Percentiles rank a stretch among this genome's conserved stretches.
phyloP scores from a whole-genome alignment of 2,888 invertebrate species.

The Trichopoda pennipes region DNA sequence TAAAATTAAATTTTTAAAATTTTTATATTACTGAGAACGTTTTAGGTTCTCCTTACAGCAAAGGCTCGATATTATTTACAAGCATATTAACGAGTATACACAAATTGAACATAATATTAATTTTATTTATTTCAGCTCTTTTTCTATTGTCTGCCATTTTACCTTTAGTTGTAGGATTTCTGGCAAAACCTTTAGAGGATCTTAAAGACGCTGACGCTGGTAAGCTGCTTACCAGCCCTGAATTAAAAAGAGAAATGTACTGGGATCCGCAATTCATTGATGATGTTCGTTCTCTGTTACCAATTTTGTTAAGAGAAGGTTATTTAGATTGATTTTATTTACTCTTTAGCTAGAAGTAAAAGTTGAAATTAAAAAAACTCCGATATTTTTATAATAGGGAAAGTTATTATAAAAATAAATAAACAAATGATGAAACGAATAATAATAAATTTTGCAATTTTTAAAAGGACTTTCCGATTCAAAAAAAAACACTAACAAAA shows the following conservation, averaged over 20 bases:
- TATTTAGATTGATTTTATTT: constrained; percentile 50
- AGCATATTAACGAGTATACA: neutral
- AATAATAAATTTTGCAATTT: no score
- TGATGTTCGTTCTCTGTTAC: constrained; percentile 32
- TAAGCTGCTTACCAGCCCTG: constrained; percentile 7
- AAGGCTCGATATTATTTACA: no score
- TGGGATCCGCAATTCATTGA: constrained; percentile 33
- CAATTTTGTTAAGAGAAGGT: constrained; percentile 39
- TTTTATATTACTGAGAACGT: no score
- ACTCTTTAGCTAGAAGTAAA: no score
- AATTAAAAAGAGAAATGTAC: constrained; percentile 13
- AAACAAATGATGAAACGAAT: no score
- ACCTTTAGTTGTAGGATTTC: constrained; percentile 24
- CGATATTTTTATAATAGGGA: no score
- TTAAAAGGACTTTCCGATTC: no score
- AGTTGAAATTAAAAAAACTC: no score
- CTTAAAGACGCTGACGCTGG: constrained; percentile 4
- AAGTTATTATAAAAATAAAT: no score
- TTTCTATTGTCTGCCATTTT: constrained; percentile 46
- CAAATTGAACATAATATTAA: neutral
- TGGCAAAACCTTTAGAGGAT: constrained; percentile 16
- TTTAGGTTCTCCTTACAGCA: no score
- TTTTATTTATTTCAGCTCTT: constrained; percentile 35
- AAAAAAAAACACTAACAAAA: no score
- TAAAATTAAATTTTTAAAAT: no score